A percentile compares a stretch with the other conserved stretches of the same genome.
Conservation (phyloP, 30 jellyfish, hydroid and myxozoan species). For the Morbakka virulenta region DNA sequence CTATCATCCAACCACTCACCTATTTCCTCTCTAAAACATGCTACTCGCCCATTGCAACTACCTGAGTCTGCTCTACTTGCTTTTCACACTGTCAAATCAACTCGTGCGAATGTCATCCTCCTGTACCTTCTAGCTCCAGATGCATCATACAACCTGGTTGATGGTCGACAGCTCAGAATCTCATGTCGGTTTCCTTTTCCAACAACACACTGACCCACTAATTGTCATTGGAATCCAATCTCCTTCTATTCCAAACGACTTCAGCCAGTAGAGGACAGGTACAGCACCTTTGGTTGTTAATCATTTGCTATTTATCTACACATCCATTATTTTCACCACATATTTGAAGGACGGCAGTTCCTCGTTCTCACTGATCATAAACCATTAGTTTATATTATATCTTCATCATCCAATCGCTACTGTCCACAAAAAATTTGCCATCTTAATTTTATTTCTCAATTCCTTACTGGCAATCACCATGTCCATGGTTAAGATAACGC, state of each 20-base stretch:
- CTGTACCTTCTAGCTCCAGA: background rate
- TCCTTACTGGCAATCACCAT: slow-evolving; percentile 18
- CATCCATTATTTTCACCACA: slow-evolving; percentile 18
- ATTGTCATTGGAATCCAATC: background rate
- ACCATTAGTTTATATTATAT: slow-evolving; percentile 28
- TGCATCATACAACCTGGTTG: background rate
- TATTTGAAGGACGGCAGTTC: slow-evolving; percentile 35
- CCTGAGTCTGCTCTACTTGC: background rate
- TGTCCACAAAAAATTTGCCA: slow-evolving; percentile 24
- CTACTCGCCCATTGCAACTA: background rate
- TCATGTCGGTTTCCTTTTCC: background rate
- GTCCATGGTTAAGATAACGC: background rate
- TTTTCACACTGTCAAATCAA: background rate
- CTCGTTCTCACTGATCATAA: slow-evolving; percentile 18
- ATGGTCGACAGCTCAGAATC: background rate
- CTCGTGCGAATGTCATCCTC: background rate
- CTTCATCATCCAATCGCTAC: slow-evolving; percentile 3
- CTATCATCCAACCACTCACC: background rate
- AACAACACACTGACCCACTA: background rate
- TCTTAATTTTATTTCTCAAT: slow-evolving; percentile 22
- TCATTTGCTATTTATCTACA: slow-evolving; percentile 21
- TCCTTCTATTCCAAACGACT: background rate
- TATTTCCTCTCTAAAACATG: background rate
- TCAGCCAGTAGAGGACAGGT: slow-evolving; percentile 5
- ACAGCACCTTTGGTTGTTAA: slow-evolving; percentile 19